These are phyloP conservation scores for Ammodramus savannarum DNA, from an alignment of 2,113 vertebrate species.

Conservation along the genomic window DNA sequence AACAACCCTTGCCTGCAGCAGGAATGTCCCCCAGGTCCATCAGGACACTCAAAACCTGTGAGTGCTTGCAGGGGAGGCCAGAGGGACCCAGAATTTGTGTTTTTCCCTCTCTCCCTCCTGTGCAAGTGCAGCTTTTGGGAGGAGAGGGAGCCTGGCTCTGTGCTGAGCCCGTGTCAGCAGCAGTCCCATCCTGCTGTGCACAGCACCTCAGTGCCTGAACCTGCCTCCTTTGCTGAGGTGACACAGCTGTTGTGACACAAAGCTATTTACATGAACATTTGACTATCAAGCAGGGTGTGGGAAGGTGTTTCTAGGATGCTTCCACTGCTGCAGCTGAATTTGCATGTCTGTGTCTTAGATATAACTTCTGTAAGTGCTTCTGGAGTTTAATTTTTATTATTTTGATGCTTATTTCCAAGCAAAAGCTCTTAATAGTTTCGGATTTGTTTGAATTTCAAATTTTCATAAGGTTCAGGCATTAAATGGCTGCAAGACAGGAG, in stretches of 20 bases:
- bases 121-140: neutral
- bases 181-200: neutral
- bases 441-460: neutral
- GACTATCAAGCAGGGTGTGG: neutral
- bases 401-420: neutral
- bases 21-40: neutral
- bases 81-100: neutral
- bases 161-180: neutral
- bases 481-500: neutral
- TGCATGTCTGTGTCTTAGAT: neutral
- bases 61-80: neutral
- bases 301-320: slow-evolving; percentile 39
- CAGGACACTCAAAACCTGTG: accelerated
- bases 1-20: neutral
- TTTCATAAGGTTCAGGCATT: neutral
- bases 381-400: neutral
- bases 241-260: neutral
- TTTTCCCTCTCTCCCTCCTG: neutral
- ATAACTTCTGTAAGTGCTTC: neutral
- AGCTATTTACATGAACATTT: neutral
- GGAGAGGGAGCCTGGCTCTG: neutral
- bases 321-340: neutral
- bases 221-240: neutral
- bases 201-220: neutral
- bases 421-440: neutral